Percentiles rank a stretch among this genome's conserved stretches.
phyloP scores from a whole-genome alignment of 2,888 invertebrate species.

The Papilio elwesi region DNA sequence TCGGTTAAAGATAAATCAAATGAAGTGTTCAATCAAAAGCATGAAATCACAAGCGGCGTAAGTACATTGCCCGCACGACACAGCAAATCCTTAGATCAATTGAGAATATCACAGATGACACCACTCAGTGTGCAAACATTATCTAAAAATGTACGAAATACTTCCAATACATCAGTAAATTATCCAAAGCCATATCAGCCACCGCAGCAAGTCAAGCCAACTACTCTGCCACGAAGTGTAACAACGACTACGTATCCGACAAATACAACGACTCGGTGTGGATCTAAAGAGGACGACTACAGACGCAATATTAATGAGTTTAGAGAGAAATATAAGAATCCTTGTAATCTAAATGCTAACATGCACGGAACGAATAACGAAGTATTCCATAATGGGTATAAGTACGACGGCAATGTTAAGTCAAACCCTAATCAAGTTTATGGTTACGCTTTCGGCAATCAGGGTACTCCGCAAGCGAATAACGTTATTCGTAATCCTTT shows the following conservation, averaged over 20 bases:
- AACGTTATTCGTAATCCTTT: constrained; percentile 82
- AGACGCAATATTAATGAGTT: constrained; percentile 86
- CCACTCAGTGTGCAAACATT: constrained; percentile 66
- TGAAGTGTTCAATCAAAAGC: constrained; percentile 69
- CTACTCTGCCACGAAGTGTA: constrained; percentile 79
- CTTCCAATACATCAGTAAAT: constrained; percentile 74
- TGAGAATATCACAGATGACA: constrained; percentile 84
- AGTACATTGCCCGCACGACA: constrained; percentile 88
- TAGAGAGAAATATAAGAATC: constrained; percentile 86
- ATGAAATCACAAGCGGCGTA: constrained; percentile 76
- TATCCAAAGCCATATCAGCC: constrained; percentile 76
- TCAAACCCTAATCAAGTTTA: constrained; percentile 78
- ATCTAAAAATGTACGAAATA: constrained; percentile 67
- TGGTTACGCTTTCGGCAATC: constrained; percentile 82
- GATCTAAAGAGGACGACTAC: constrained; percentile 80
- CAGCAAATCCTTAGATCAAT: constrained; percentile 92
- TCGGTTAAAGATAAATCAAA: constrained; percentile 64
- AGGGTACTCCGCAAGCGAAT: constrained; percentile 80
- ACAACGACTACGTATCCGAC: constrained; percentile 78
- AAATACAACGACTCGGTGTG: constrained; percentile 72
- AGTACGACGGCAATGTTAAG: constrained; percentile 72
- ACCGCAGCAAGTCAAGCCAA: constrained; percentile 75
- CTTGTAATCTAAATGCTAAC: constrained; percentile 71
- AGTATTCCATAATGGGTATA: constrained; percentile 77
- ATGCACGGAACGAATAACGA: constrained; percentile 72